Percentiles rank a stretch among this genome's conserved stretches.
Conservation (phyloP, 2,888 invertebrate species). For the Mellilla xanthometata region DNA sequence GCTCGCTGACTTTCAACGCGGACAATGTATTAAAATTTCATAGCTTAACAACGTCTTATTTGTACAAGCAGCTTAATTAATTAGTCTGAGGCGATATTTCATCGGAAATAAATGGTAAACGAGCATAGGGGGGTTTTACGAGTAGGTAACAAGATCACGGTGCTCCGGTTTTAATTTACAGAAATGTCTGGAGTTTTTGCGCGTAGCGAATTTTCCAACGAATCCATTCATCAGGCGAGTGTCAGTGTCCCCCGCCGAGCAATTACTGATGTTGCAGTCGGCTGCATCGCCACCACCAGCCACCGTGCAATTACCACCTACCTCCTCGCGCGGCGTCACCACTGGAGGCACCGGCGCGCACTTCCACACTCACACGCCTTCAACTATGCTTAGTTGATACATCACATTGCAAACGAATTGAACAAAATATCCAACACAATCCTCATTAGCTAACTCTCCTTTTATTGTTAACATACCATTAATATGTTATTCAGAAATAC, state of each 20-base stretch:
- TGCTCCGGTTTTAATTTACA: slow-evolving; percentile 65
- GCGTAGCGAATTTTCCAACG: slow-evolving; percentile 57
- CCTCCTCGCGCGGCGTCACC: slow-evolving; percentile 32
- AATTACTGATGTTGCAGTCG: slow-evolving; percentile 76
- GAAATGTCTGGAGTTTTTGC: slow-evolving; percentile 64
- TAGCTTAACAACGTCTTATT: not conserved
- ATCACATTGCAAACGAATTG: no score
- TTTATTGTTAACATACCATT: no score
- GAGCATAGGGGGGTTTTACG: slow-evolving; percentile 28
- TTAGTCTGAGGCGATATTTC: slow-evolving; percentile 6
- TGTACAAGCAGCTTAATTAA: slow-evolving; percentile 3
- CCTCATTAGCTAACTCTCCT: no score
- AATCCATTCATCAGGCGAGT: slow-evolving; percentile 72
- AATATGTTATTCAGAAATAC: no score
- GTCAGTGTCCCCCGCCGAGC: slow-evolving; percentile 66
- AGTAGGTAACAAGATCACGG: slow-evolving; percentile 53
- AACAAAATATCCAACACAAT: no score
- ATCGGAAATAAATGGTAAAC: slow-evolving; percentile 12
- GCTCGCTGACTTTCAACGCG: not conserved
- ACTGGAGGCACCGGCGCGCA: no score
- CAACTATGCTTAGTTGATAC: no score
- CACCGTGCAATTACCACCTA: slow-evolving; percentile 59
- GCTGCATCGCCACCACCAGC: slow-evolving; percentile 58
- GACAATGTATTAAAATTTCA: not conserved
- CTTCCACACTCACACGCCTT: slow-evolving; percentile 5